phyloP scores from a whole-genome alignment of 1,140 invertebrate species.

The Heliconius eleuchia region DNA sequence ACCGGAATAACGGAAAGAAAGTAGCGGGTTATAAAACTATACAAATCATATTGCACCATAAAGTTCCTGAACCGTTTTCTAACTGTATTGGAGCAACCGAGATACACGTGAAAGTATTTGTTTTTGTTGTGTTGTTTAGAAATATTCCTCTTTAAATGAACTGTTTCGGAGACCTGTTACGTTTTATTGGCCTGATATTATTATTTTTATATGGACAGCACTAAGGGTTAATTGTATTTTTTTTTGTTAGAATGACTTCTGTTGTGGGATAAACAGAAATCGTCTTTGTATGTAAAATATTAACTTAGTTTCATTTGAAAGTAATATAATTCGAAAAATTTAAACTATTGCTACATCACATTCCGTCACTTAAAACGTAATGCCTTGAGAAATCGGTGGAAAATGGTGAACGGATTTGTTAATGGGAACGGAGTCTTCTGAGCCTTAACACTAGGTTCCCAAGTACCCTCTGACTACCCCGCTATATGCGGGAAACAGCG shows the following conservation, averaged over 20 bases:
- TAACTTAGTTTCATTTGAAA: not conserved
- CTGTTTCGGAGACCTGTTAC: not conserved
- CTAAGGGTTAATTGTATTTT: not conserved
- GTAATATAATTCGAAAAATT: not conserved
- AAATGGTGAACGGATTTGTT: too few relatives aligned
- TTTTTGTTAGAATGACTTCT: not conserved
- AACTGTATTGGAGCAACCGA: slow-evolving; percentile 45
- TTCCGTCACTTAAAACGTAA: too few relatives aligned
- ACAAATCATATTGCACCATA: slow-evolving; percentile 52
- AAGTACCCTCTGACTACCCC: too few relatives aligned
- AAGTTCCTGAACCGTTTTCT: slow-evolving; percentile 49
- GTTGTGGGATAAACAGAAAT: not conserved
- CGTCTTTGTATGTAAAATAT: not conserved
- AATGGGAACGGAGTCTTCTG: too few relatives aligned
- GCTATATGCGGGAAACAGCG: too few relatives aligned
- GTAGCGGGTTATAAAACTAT: slow-evolving; percentile 70
- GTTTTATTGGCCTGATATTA: not conserved
- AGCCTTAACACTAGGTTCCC: too few relatives aligned
- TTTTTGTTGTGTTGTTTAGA: slow-evolving; percentile 17
- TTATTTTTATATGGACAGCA: not conserved
- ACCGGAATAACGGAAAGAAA: slow-evolving; percentile 72
- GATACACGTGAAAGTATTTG: slow-evolving; percentile 28
- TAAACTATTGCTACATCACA: too few relatives aligned
- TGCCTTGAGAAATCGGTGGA: too few relatives aligned
- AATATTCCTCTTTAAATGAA: not conserved